Evolutionary conservation across 1,140 invertebrate species (phyloP).

Genomic region (Sycophaga agraensis): DNA sequence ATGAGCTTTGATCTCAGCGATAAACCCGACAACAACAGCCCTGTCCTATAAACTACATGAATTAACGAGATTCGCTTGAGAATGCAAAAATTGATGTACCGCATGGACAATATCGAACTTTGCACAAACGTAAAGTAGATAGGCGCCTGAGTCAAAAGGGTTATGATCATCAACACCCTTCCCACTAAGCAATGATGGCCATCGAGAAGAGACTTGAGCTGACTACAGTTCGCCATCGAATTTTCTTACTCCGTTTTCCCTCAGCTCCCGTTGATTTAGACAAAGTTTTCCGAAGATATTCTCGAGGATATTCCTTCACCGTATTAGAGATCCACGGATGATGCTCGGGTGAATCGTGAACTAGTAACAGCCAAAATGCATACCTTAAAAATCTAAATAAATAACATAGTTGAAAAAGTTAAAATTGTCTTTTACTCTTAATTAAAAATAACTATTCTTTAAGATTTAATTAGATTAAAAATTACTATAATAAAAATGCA

Average conservation of each 20-base stretch:
- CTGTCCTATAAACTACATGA: no score
- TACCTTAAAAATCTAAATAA: constrained; percentile 36
- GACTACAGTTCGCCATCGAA: constrained; percentile 75
- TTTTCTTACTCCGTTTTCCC: constrained; percentile 38
- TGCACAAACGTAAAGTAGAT: constrained; percentile 84
- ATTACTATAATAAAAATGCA: no score
- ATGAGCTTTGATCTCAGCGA: constrained; percentile 61
- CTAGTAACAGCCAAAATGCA: constrained; percentile 63
- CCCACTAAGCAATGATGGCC: constrained; percentile 74
- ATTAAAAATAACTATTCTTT: no score
- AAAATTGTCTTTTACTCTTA: no score
- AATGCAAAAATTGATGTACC: no score
- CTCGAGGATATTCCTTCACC: constrained; percentile 68
- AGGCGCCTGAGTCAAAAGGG: constrained; percentile 80
- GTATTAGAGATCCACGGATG: constrained; percentile 74
- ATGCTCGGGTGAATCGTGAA: constrained; percentile 68
- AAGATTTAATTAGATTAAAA: no score
- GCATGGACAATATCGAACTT: constrained; percentile 76
- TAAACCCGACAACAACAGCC: no score
- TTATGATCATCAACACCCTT: constrained; percentile 83
- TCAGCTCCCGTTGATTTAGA: constrained; percentile 44
- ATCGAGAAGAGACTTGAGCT: constrained; percentile 78
- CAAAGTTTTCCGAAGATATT: constrained; percentile 59
- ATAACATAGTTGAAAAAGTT: no score
- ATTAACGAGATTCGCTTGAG: no score